Evolutionary conservation across 2,888 invertebrate genomes (phyloP), one percentile per base, ranked within the genome.

Genomic region (Perithous albicinctus): DNA sequence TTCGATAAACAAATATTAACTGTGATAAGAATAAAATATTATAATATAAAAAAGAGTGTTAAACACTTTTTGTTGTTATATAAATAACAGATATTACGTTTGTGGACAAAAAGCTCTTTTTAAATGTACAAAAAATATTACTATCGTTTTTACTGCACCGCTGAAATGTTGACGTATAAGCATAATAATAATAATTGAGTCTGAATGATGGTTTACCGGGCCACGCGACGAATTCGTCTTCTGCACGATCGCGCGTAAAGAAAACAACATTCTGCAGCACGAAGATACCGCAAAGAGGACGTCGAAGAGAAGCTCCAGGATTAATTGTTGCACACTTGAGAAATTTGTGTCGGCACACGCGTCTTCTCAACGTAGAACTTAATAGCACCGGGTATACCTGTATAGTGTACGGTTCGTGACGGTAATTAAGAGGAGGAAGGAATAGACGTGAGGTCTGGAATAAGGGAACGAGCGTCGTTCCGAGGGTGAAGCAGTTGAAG

Each of bases 391-490:
- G 26, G 32, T 63, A 54, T 56, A 63, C 23, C 20, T 51, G 41
- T 63, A n/a, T n/a, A 63, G 43, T 46, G 26, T 66, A 38, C 46
- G 26, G 72, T 78, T 66, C 72, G 72, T 63, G 74, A 63, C 63
- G 69, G 79, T 74, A 74, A 79, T 79, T 74, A 74, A 79, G 74
- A 74, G 63, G 54, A 63, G 74, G 74, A 74, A 74, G 79, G 51
- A 74, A 79, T 79, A 74, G 79, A 74, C 74, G 74, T 43, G 63
- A 46, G 51, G 69, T 74, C 43, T 54, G 23, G 67, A 79, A 79
- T 69, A 69, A 59, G 48, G 61, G 59, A 67, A 29, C 38, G 76
- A 56, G 32, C 15, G 23, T n/a, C 20, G 51, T 51, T 48, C 29
- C 26, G 64, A n/a, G 66, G 66, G 51, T 43, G 15, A 35, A 6